These are phyloP conservation scores for Perca flavescens DNA, from an alignment of 2,113 vertebrate species.

Conservation along the genomic window DNA sequence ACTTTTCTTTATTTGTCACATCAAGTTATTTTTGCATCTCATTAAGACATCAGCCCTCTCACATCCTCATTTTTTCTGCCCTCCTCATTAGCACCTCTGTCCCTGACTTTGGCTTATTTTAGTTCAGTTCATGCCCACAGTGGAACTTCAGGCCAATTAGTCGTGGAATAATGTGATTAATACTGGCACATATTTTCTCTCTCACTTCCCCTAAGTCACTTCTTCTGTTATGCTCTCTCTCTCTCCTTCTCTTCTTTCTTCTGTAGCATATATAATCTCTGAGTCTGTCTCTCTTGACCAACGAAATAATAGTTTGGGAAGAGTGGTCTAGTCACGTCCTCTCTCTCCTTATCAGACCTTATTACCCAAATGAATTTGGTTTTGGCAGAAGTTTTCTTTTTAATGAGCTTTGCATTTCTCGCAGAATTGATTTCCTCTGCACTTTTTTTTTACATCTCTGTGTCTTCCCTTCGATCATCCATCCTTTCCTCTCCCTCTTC, in stretches of 20 bases:
- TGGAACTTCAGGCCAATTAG: slow-evolving; percentile 73
- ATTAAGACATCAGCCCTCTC: slow-evolving; percentile 21
- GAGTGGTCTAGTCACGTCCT: slow-evolving; percentile 69
- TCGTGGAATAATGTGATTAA: slow-evolving; percentile 69
- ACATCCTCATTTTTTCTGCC: not conserved
- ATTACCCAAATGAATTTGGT: slow-evolving; percentile 85
- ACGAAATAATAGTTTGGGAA: slow-evolving; percentile 62
- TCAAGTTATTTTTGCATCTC: slow-evolving; percentile 40
- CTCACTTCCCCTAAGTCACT: slow-evolving; percentile 55
- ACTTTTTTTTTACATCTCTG: slow-evolving; percentile 56
- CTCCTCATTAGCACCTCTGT: slow-evolving; percentile 49
- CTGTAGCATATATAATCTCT: slow-evolving; percentile 63
- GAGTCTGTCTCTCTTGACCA: slow-evolving; percentile 67
- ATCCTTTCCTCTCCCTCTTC: slow-evolving; percentile 51
- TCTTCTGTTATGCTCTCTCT: slow-evolving; percentile 21
- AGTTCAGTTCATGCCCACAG: slow-evolving; percentile 52
- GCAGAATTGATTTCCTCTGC: slow-evolving; percentile 83
- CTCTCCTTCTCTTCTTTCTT: slow-evolving; percentile 27
- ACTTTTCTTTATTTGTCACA: slow-evolving; percentile 1
- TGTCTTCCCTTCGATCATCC: slow-evolving; percentile 59
- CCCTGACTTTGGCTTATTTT: slow-evolving; percentile 47
- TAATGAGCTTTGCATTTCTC: slow-evolving; percentile 86
- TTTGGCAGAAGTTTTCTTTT: slow-evolving; percentile 80
- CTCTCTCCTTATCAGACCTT: slow-evolving; percentile 80
- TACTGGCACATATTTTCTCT: slow-evolving; percentile 59